These are phyloP conservation scores for Anarrhichthys ocellatus DNA, from an alignment of 2,113 vertebrate genomes.

Conservation along the genomic window DNA sequence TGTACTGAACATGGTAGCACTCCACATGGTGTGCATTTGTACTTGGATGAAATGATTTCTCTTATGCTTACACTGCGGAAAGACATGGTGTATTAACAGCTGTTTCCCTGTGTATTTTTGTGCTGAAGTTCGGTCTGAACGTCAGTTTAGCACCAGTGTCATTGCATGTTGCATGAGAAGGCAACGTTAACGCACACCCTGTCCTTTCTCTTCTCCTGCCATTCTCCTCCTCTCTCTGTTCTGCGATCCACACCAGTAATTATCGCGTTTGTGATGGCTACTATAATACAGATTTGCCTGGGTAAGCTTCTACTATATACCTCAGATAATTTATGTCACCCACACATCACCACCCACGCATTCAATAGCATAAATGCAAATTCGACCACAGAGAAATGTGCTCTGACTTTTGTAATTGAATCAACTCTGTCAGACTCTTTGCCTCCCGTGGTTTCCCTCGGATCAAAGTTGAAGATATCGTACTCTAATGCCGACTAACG, in stretches of 20 bases:
- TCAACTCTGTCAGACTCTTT: conserved; percentile 54
- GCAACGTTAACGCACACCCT: conserved; percentile 94
- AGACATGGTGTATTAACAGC: conserved; percentile 25
- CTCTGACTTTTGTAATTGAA: conserved; percentile 51
- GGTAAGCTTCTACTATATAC: conserved; percentile 95
- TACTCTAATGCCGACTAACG: conserved; percentile 89
- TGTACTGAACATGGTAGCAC: conserved; percentile 24
- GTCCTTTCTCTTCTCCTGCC: conserved; percentile 88
- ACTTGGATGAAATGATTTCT: conserved; percentile 28
- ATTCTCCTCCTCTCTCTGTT: conserved; percentile 86
- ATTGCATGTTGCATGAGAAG: conserved; percentile 94
- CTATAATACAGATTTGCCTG: conserved; percentile 99
- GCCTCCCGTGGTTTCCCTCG: conserved; percentile 61
- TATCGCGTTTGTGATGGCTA: conserved; percentile 99
- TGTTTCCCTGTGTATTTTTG: conserved; percentile 38
- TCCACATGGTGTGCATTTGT: conserved; percentile 23
- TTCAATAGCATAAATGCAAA: conserved; percentile 40
- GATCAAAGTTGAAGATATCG: conserved; percentile 79
- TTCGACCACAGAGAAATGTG: conserved; percentile 39
- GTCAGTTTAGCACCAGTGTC: conserved; percentile 80
- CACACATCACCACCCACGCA: conserved; percentile 62
- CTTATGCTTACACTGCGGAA: conserved; percentile 34
- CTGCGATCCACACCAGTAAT: conserved; percentile 97
- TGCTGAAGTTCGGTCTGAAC: conserved; percentile 48
- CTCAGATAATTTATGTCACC: conserved; percentile 79